Base-by-base conservation (phyloP, 2,113 vertebrate species). In the Papio anubis region DNA sequence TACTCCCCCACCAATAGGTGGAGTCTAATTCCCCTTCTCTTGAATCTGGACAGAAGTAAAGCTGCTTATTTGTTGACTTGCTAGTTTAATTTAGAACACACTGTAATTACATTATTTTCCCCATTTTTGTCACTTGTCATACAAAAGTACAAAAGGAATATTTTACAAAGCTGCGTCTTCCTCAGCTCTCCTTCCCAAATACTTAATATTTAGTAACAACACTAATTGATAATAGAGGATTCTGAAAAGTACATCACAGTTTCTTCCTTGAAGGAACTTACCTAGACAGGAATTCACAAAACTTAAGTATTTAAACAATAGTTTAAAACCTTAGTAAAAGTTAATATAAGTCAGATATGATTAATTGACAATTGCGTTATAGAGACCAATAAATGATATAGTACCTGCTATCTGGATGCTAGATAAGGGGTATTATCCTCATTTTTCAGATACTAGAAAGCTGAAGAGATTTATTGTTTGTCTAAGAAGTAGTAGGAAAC, bases 381-480 rank as follows among this genome's bases (percentile, higher is more conserved):
- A 87, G 70, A 96, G 90, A 30, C 14, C 50, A 90, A 17, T 78
- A 93, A 81, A n/a, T 40, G 8, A 78, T 82, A 72, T 2, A 87
- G 35, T 83, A 10, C 35, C n/a, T 50, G 35, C 50, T 93, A 7
- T 89, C 50, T 82, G 80, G 81, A 43, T 93, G 48, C 78, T 80
- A 35, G 17, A 43, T 85, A 96, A 75, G 21, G 61, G 10, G 4
- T 70, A 59, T 45, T 85, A n/a, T 75, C 38, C 40, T 97, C n/a
- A 75, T n/a, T 89, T 82, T 81, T 94, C 2, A 40, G 25, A 40
- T 70, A 75, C 89, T 89, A 87, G 18, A 85, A 92, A 68, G 11
- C 21, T 93, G 73, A 86, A 85, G 66, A 96, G 92, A 85, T 30
- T 48, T 25, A 64, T 52, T 95, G 64, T 95, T 87, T 82, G 13